These are phyloP conservation scores for Penelope pileata DNA, from an alignment of 2,113 vertebrate genomes.

Conservation along the genomic window DNA sequence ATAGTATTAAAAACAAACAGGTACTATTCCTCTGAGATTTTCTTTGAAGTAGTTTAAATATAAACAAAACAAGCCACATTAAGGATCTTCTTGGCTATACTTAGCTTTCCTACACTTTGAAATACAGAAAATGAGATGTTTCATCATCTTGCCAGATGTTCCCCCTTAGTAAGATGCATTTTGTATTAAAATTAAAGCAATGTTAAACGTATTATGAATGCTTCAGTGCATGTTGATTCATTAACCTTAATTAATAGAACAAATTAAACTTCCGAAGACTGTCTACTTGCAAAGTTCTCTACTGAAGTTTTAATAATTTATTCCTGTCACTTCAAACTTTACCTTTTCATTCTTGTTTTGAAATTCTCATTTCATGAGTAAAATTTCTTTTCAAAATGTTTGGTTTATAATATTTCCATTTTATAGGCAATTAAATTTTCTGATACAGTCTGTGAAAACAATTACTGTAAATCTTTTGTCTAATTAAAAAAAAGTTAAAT, in stretches of 20 bases:
- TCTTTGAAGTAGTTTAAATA: background rate
- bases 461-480: background rate
- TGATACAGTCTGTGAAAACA: background rate
- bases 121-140: background rate
- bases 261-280: background rate
- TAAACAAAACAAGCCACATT: background rate
- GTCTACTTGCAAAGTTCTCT: background rate
- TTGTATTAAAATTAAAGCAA: background rate
- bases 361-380: background rate
- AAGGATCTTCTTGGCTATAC: background rate
- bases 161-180: background rate
- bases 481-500: background rate
- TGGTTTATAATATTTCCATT: background rate
- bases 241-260: background rate
- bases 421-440: background rate
- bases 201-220: background rate
- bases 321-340: background rate
- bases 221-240: background rate
- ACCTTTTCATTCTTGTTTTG: background rate
- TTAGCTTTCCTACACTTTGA: background rate
- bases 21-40: background rate
- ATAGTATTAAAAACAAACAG: background rate
- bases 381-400: background rate
- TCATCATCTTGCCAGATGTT: background rate
- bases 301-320: background rate